Percentiles rank a stretch among this genome's conserved stretches.
phyloP scores from a whole-genome alignment of 1,140 invertebrate species.

The Heliconius congener region DNA sequence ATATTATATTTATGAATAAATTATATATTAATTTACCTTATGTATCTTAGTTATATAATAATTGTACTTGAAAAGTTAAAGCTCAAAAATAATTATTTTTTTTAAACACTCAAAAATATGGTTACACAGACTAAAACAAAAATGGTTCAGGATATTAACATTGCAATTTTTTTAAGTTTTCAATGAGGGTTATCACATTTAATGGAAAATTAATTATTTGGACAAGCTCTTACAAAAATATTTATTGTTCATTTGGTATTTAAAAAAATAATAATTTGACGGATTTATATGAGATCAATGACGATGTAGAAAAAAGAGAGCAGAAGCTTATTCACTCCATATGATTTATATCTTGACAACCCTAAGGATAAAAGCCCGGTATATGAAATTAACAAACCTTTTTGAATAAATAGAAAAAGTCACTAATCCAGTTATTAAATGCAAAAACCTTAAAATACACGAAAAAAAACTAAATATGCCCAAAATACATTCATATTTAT shows the following conservation, averaged over 20 bases:
- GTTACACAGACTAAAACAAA: slow-evolving; percentile 1
- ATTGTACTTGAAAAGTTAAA: slow-evolving; percentile 75
- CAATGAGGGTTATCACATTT: background rate
- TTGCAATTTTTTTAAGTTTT: background rate
- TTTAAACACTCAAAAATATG: slow-evolving; percentile 29
- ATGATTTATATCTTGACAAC: background rate
- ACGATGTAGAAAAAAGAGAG: background rate
- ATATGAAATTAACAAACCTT: too few species aligned
- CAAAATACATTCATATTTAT: slow-evolving; percentile 3
- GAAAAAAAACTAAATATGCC: background rate
- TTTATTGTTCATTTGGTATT: background rate
- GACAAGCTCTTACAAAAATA: background rate
- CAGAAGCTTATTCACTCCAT: background rate
- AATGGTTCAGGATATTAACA: background rate
- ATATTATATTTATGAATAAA: slow-evolving; percentile 61
- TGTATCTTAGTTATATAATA: slow-evolving; percentile 49
- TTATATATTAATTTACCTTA: slow-evolving; percentile 60
- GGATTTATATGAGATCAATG: background rate
- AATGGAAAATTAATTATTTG: background rate
- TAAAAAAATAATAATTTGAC: background rate
- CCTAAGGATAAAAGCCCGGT: background rate
- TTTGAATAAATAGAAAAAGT: background rate
- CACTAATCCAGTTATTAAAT: background rate
- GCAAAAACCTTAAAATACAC: background rate
- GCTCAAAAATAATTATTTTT: slow-evolving; percentile 60